Conservation (phyloP, 2,113 vertebrate genomes). For the Perognathus longimembris region DNA sequence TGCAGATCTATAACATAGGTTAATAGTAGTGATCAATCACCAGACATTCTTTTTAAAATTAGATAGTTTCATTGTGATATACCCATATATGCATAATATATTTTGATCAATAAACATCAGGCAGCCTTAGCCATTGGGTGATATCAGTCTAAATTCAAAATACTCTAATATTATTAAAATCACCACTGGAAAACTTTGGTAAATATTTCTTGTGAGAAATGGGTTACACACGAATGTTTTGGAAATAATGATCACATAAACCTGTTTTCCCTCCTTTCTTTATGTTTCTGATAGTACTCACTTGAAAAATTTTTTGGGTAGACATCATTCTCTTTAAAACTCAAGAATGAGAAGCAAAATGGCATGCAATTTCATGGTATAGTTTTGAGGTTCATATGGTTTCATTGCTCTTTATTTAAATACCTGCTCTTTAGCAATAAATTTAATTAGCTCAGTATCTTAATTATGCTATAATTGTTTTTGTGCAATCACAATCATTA, state of each 20-base stretch:
- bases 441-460: conserved; percentile 28
- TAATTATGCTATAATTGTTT: conserved; percentile 47
- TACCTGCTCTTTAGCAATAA: conserved; percentile 17
- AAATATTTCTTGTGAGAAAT: conserved; percentile 6
- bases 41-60: background rate
- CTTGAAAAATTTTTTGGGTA: conserved; percentile 19
- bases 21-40: background rate
- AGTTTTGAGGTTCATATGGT: conserved; percentile 25
- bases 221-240: conserved; percentile 17
- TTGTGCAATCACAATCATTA: conserved; percentile 51
- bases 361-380: background rate
- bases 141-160: conserved; percentile 27
- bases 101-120: background rate
- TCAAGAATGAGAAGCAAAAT: conserved; percentile 9
- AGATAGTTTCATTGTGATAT: too few relatives aligned
- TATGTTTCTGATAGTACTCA: conserved; percentile 23
- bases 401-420: background rate
- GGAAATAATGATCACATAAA: background rate
- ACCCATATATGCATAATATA: too few relatives aligned
- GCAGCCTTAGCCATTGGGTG: background rate
- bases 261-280: background rate
- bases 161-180: conserved; percentile 33
- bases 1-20: background rate
- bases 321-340: conserved; percentile 30
- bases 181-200: conserved; percentile 23